Evolutionary conservation across 2,113 vertebrate species (phyloP).

Genomic region (Craseonycteris thonglongyai): DNA sequence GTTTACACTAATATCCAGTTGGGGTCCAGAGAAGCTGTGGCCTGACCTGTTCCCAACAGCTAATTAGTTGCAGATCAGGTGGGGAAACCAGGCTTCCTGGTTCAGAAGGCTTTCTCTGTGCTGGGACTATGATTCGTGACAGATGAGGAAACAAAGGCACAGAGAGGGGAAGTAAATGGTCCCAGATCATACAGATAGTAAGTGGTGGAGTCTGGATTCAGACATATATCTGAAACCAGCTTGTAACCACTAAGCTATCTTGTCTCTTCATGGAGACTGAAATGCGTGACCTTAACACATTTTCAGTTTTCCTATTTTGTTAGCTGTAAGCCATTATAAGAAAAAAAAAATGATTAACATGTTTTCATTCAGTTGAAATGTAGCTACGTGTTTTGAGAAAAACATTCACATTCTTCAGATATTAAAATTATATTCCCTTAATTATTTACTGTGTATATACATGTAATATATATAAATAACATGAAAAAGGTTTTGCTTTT

Average conservation of each 20-base stretch:
- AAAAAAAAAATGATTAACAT: neutral
- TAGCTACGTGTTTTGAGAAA: slow-evolving; percentile 20
- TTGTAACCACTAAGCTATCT: neutral
- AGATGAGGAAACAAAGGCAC: neutral
- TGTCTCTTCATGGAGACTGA: neutral
- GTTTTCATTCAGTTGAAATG: neutral
- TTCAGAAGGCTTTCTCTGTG: neutral
- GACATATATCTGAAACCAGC: neutral
- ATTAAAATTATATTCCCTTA: neutral
- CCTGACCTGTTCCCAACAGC: neutral
- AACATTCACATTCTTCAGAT: neutral
- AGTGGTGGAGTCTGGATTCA: neutral
- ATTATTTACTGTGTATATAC: neutral
- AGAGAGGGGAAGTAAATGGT: neutral
- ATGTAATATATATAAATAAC: neutral
- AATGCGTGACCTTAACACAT: neutral
- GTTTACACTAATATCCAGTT: neutral
- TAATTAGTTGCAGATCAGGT: neutral
- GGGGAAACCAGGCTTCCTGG: neutral
- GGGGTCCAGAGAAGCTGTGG: neutral
- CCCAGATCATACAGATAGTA: neutral
- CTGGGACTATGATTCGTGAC: neutral
- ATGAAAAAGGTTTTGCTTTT: slow-evolving; percentile 23
- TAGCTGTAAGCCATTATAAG: neutral
- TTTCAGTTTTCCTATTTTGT: neutral